Evolutionary conservation across 2,888 invertebrate genomes (phyloP).

Genomic region (Zele albiditarsus): DNA sequence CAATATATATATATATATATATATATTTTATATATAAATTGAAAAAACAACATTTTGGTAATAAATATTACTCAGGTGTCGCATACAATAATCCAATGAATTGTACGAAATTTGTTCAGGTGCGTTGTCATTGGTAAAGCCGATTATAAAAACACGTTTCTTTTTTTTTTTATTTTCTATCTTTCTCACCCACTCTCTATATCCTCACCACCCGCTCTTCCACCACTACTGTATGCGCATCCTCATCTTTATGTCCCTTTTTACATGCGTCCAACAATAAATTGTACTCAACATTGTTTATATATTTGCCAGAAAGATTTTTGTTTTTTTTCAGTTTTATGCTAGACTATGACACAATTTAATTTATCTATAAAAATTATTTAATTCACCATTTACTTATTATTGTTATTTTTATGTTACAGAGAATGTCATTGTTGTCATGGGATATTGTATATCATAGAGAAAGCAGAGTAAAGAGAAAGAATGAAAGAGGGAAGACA

Average conservation of each 20-base stretch:
- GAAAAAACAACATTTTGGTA: neutral
- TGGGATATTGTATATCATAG: neutral
- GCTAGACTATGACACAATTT: constrained; percentile 46
- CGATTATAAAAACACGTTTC: constrained; percentile 19
- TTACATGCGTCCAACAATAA: constrained; percentile 3
- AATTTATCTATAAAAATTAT: constrained; percentile 21
- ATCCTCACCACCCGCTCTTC: neutral
- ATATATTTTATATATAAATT: no score
- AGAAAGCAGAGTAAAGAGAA: neutral
- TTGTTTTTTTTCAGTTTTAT: constrained; percentile 58
- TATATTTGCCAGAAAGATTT: constrained; percentile 70
- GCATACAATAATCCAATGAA: neutral
- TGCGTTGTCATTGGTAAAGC: constrained; percentile 12
- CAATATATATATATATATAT: no score
- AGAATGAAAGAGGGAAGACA: neutral
- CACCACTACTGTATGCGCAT: neutral
- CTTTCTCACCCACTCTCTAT: neutral
- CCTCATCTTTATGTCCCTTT: constrained; percentile 14
- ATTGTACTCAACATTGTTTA: constrained; percentile 28
- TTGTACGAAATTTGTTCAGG: constrained; percentile 18
- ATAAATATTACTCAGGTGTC: constrained; percentile 10
- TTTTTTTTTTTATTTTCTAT: neutral
- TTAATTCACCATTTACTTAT: neutral
- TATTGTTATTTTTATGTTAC: constrained; percentile 7
- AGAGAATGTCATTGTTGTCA: neutral